Percentiles rank a stretch among this genome's conserved stretches.
Evolutionary conservation across 2,888 invertebrate genomes (phyloP).

Genomic region (Drosophila siamana): DNA sequence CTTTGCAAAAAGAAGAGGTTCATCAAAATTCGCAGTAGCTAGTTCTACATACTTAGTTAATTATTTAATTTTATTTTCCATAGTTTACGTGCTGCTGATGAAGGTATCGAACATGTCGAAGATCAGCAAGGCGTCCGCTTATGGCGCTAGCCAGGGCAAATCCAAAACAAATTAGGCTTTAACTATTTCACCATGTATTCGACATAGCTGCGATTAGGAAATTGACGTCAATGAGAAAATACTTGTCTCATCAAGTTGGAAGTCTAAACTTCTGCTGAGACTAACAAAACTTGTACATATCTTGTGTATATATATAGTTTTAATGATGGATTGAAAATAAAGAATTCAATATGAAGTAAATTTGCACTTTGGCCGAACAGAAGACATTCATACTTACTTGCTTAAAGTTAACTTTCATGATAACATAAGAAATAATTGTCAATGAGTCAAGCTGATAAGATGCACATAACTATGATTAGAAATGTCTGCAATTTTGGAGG

Average conservation of each 20-base stretch:
- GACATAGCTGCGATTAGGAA: neutral
- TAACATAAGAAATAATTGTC: slow-evolving; percentile 15
- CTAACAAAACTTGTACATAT: slow-evolving; percentile 5
- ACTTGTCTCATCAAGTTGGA: too few species aligned
- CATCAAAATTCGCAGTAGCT: too few species aligned
- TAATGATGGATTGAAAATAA: slow-evolving; percentile 32
- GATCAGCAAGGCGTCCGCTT: slow-evolving; percentile 60
- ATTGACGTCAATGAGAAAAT: neutral
- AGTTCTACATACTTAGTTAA: too few species aligned
- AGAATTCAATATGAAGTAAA: slow-evolving; percentile 9
- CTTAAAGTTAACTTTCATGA: slow-evolving; percentile 14
- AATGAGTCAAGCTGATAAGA: slow-evolving; percentile 48
- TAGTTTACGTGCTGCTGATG: slow-evolving; percentile 49
- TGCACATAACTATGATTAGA: slow-evolving; percentile 26
- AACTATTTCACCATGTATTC: neutral
- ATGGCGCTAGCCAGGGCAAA: slow-evolving; percentile 38
- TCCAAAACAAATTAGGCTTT: slow-evolving; percentile 34
- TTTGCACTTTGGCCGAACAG: slow-evolving; percentile 35
- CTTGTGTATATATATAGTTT: slow-evolving; percentile 21
- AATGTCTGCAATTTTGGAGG: slow-evolving; percentile 21
- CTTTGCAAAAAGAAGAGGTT: too few species aligned
- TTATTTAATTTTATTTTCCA: neutral
- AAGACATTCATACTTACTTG: neutral
- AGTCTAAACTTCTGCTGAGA: neutral
- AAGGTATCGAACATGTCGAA: slow-evolving; percentile 53